These are phyloP conservation scores for Petrolisthes manimaculis DNA, from an alignment of 2,888 invertebrate species.

Conservation along the genomic window DNA sequence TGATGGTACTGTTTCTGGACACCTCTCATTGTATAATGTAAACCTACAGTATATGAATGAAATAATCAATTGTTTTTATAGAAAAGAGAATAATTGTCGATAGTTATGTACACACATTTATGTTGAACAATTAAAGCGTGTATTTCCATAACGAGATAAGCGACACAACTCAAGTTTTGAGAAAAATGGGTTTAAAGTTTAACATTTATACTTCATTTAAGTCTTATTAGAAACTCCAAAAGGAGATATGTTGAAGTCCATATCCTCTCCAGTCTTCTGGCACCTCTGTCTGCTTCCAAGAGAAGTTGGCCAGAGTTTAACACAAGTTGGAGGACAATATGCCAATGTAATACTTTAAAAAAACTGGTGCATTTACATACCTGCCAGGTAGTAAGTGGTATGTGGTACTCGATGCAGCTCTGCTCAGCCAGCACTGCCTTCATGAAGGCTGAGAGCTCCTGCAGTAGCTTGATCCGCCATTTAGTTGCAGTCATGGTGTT, in stretches of 20 bases:
- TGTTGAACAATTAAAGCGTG: not conserved
- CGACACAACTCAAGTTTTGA: too few species aligned
- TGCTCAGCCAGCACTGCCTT: conserved; percentile 41
- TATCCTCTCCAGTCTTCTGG: too few species aligned
- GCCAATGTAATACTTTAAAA: too few species aligned
- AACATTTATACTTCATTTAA: too few species aligned
- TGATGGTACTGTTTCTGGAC: not conserved
- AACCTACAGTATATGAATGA: not conserved
- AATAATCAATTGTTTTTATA: not conserved
- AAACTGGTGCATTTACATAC: not conserved
- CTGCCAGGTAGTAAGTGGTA: conserved; percentile 44
- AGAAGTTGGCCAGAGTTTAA: too few species aligned
- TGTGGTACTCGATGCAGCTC: conserved; percentile 14
- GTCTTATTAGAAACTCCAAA: too few species aligned
- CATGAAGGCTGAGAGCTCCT: conserved; percentile 38
- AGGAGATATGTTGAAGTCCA: too few species aligned
- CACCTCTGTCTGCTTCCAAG: too few species aligned
- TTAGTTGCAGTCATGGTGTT: conserved; percentile 36
- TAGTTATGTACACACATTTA: not conserved
- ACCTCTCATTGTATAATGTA: not conserved
- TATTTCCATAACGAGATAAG: too few species aligned
- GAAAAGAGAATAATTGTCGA: not conserved
- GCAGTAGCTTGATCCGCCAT: conserved; percentile 45
- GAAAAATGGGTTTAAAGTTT: too few species aligned
- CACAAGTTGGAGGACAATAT: too few species aligned